These are phyloP conservation scores for Cirrhinus mrigala DNA, from an alignment of 2,797 vertebrate species.

Conservation along the genomic window DNA sequence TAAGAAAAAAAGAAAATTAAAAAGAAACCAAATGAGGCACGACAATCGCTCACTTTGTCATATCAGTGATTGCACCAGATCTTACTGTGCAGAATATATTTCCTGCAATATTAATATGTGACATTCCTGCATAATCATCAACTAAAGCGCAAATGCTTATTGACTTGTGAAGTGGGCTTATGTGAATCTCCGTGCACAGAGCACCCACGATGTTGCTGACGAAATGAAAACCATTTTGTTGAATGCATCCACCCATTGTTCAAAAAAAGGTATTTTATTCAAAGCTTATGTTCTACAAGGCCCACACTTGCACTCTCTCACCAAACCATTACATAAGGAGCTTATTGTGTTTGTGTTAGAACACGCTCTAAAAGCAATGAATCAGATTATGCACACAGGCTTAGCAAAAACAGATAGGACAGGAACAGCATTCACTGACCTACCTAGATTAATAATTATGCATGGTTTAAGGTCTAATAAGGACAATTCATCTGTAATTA, in stretches of 20 bases:
- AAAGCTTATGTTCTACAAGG: conserved; percentile 52
- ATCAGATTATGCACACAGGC: conserved; percentile 63
- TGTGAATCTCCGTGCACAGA: conserved; percentile 26
- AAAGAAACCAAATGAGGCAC: conserved; percentile 18
- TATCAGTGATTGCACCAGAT: conserved; percentile 6
- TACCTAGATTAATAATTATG: neutral
- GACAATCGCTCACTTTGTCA: conserved; percentile 20
- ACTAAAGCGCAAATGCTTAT: neutral
- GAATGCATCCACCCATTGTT: conserved; percentile 43
- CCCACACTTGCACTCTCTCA: conserved; percentile 47
- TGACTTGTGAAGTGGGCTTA: conserved; percentile 26
- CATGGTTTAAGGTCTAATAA: neutral
- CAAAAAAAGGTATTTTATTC: conserved; percentile 53
- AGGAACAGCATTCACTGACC: conserved; percentile 19
- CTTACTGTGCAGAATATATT: neutral
- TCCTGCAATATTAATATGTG: conserved; percentile 9
- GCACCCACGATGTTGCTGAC: conserved; percentile 43
- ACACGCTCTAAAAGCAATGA: conserved; percentile 59
- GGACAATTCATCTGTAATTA: neutral
- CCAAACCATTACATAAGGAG: conserved; percentile 66
- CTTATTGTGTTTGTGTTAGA: conserved; percentile 60
- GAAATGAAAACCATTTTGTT: conserved; percentile 32
- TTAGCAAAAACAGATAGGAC: conserved; percentile 58
- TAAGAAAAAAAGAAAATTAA: conserved; percentile 20
- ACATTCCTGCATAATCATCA: conserved; percentile 9